These are phyloP conservation scores for Crematogaster levior DNA, from an alignment of 2,888 invertebrate genomes.

Conservation along the genomic window DNA sequence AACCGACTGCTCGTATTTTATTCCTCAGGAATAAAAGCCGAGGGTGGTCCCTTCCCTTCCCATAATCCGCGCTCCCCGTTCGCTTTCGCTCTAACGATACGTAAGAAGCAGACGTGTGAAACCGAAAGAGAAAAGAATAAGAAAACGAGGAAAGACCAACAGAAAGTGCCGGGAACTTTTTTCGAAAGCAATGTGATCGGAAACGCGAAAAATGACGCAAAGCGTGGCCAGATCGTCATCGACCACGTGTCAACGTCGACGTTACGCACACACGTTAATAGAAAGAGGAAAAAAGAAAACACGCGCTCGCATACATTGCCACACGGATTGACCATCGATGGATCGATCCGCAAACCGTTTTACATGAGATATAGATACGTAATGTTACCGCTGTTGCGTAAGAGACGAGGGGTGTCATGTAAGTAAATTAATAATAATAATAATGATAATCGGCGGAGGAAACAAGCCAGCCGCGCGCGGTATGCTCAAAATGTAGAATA, in stretches of 20 bases:
- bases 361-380: slow-evolving; percentile 41
- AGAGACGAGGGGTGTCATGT: slow-evolving; percentile 36
- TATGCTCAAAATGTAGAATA: slow-evolving; percentile 82
- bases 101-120: background rate
- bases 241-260: slow-evolving; percentile 8
- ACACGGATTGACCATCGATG: slow-evolving; percentile 60
- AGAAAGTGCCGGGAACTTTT: background rate
- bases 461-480: slow-evolving; percentile 78
- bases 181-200: slow-evolving; percentile 12
- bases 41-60: slow-evolving; percentile 16
- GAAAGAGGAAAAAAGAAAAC: background rate
- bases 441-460: slow-evolving; percentile 40
- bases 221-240: slow-evolving; percentile 23
- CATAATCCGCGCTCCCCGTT: slow-evolving; percentile 8
- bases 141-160: slow-evolving; percentile 24
- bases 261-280: slow-evolving; percentile 8
- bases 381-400: slow-evolving; percentile 49
- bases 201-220: slow-evolving; percentile 14
- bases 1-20: slow-evolving; percentile 36
- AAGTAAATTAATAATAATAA: slow-evolving; percentile 47
- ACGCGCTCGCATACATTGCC: slow-evolving; percentile 41
- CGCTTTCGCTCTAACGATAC: slow-evolving; percentile 35
- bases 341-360: slow-evolving; percentile 66
- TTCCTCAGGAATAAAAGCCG: slow-evolving; percentile 49
- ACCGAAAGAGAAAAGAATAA: background rate